Evolutionary conservation across 2,113 vertebrate genomes (phyloP).

Genomic region (Oostethus manadensis): DNA sequence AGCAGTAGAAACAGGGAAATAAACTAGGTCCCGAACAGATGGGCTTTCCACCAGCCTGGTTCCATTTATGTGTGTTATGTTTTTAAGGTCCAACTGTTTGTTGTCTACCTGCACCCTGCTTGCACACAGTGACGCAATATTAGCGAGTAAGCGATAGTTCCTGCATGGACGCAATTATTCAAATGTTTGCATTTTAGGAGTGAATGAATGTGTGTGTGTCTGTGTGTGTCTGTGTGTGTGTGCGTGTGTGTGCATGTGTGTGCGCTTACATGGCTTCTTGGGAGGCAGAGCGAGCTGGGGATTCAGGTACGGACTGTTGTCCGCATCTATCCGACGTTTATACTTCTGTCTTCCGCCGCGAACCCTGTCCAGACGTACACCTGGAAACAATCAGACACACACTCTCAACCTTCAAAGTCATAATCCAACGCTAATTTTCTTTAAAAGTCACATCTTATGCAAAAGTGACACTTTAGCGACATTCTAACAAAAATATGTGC

Average conservation of each 20-base stretch:
- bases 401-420: too few relatives aligned
- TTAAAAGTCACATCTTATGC: too few relatives aligned
- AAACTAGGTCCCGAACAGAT: conserved; percentile 58
- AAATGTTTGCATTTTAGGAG: neutral
- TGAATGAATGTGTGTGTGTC: neutral
- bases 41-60: conserved; percentile 38
- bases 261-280: conserved; percentile 97
- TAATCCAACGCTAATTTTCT: too few relatives aligned
- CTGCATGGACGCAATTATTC: neutral
- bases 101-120: conserved; percentile 5
- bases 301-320: conserved; percentile 99
- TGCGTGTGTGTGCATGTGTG: conserved; percentile 33
- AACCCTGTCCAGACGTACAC: conserved; percentile 96
- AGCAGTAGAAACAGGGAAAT: conserved; percentile 46
- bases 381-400: conserved; percentile 63
- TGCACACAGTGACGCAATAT: neutral
- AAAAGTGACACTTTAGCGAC: too few relatives aligned
- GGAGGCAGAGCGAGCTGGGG: conserved; percentile 95
- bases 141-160: neutral
- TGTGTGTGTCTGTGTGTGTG: conserved; percentile 34
- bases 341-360: conserved; percentile 98
- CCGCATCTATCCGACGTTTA: conserved; percentile 98
- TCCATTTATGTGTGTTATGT: conserved; percentile 30
- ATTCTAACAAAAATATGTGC: too few relatives aligned
- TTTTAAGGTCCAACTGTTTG: conserved; percentile 53